A percentile compares a stretch with the other conserved stretches of the same genome.
Evolutionary conservation across 2,797 vertebrate species (phyloP).

Genomic region (Tragelaphus eurycerus): DNA sequence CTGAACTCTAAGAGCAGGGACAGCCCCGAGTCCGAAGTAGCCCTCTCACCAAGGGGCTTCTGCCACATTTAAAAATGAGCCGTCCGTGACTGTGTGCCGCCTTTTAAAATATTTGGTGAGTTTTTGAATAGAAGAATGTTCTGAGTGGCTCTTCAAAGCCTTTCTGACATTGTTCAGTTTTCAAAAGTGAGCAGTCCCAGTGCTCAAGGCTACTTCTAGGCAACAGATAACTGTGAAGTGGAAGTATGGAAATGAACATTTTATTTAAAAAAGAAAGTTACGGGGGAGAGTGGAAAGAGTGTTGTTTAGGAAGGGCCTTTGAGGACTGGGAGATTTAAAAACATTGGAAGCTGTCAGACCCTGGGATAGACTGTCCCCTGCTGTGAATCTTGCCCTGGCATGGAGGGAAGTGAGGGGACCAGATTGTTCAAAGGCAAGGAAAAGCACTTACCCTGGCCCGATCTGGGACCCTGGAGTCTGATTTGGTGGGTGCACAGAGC

Average conservation of each 20-base stretch:
- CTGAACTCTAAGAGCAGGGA: neutral
- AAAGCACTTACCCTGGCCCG: neutral
- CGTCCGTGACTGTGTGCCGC: neutral
- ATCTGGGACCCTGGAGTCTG: constrained; percentile 40
- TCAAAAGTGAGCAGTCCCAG: constrained; percentile 72
- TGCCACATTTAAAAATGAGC: neutral
- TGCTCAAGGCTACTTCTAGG: constrained; percentile 78
- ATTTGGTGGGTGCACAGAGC: constrained; percentile 42
- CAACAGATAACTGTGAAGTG: constrained; percentile 77
- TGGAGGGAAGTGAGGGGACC: neutral
- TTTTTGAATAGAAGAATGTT: constrained; percentile 76
- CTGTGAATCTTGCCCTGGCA: neutral
- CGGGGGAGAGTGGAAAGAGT: neutral
- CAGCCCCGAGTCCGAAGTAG: constrained; percentile 57
- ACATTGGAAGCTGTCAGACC: constrained; percentile 25
- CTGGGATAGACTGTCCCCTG: neutral
- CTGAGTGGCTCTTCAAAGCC: constrained; percentile 75
- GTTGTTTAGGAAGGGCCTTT: constrained; percentile 50
- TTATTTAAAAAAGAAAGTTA: constrained; percentile 36
- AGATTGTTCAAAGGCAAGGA: constrained; percentile 13
- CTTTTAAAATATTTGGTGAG: constrained; percentile 76
- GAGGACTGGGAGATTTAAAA: constrained; percentile 41
- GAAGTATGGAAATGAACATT: constrained; percentile 76
- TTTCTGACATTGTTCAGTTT: constrained; percentile 78
- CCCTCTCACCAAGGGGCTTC: neutral